Evolutionary conservation across 2,113 vertebrate species (phyloP), one percentile per base, ranked within the genome.

Genomic region (Prietella phreatophila): DNA sequence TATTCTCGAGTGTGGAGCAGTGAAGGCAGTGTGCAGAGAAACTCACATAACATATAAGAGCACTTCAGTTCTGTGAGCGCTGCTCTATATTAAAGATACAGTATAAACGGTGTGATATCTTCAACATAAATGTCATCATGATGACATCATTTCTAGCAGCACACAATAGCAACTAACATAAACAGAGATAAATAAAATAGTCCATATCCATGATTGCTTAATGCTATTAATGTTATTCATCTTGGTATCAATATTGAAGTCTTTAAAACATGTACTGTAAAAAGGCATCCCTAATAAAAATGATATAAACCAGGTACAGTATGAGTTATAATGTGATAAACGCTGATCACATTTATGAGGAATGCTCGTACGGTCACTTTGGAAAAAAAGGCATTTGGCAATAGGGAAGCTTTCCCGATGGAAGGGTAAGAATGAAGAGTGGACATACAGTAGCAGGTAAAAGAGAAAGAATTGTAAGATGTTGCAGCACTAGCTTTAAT

Each of bases 381-480:
- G 13, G 33, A 73, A 39, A 71, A 22, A 75, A 42, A 71, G 3
- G n/a, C n/a, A 30, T 15, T 5, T 1, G 4, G 25, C 61, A 63
- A 27, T 27, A 69, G 14, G 15, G 33, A 33, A 39, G 17, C 71
- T 42, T 42, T 71, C 67, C n/a, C 61, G 83, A 84, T 80, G n/a
- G 36, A 71, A 4, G 30, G 83, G 53, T 84, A 84, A 85, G 84
- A 86, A 85, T 73, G 30, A 61, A 60, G 60, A 83, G 53, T 22
- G 81, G 82, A 88, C 61, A 79, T 22, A 47, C 42, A 47, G 42
- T 47, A 47, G 36, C 39, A 20, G 9, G 9, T 20, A 20, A 75
- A 42, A 42, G 36, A 47, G 3, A 42, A 75, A 71, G 67, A 71
- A 71, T 20, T 36, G 30, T 36, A 71, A 5, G 67, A 71, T 19